A percentile compares a stretch with the other conserved stretches of the same genome.
Evolutionary conservation across 2,888 invertebrate species (phyloP).

Genomic region (Noctua fimbriata): DNA sequence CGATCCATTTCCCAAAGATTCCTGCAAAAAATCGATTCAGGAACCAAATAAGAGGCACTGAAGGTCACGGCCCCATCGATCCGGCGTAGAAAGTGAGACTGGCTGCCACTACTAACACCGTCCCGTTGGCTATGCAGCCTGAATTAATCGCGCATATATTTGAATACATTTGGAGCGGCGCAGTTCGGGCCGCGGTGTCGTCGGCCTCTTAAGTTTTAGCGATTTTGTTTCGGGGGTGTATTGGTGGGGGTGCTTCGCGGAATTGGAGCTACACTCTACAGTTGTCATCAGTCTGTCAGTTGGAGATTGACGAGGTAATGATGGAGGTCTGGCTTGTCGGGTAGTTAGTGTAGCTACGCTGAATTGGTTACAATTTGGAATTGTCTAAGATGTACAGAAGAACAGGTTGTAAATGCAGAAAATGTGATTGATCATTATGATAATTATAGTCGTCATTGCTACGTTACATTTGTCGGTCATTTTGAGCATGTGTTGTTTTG

Average conservation of each 20-base stretch:
- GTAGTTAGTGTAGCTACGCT: background rate
- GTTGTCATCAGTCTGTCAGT: slow-evolving; percentile 42
- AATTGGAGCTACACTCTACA: slow-evolving; percentile 23
- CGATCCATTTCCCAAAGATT: slow-evolving; percentile 45
- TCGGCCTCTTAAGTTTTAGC: slow-evolving; percentile 89
- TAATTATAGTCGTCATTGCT: background rate
- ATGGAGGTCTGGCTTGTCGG: slow-evolving; percentile 4
- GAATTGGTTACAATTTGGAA: background rate
- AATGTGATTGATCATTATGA: background rate
- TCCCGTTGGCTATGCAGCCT: slow-evolving; percentile 90
- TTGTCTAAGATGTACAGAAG: background rate
- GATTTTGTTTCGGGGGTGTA: slow-evolving; percentile 81
- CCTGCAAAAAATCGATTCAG: slow-evolving; percentile 83
- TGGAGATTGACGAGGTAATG: background rate
- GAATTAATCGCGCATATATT: slow-evolving; percentile 91
- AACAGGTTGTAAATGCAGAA: background rate
- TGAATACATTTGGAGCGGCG: slow-evolving; percentile 88
- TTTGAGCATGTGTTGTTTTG: background rate
- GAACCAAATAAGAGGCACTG: slow-evolving; percentile 87
- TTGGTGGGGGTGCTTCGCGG: slow-evolving; percentile 51
- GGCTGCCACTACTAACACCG: slow-evolving; percentile 90
- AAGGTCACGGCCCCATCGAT: slow-evolving; percentile 91
- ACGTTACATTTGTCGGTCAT: background rate
- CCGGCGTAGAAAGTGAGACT: slow-evolving; percentile 90
- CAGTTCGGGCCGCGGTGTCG: slow-evolving; percentile 86